A percentile compares a stretch with the other conserved stretches of the same genome.
phyloP scores from a whole-genome alignment of 2,797 vertebrate species.

The Danio jaintianensis region DNA sequence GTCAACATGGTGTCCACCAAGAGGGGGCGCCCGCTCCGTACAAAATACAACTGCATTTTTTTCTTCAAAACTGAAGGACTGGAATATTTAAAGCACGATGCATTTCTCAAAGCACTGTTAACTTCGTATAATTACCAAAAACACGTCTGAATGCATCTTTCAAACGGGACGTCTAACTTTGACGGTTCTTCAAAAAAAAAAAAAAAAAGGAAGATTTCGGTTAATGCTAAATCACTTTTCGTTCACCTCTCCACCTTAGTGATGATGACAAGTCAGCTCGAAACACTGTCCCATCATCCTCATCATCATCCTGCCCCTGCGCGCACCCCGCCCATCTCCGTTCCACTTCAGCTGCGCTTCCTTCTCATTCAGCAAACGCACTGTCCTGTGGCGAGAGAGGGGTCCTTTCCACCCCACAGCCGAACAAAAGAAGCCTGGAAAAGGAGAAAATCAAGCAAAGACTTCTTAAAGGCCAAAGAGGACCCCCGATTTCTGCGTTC shows the following conservation, averaged over 20 bases:
- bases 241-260: slow-evolving; percentile 37
- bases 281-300: slow-evolving; percentile 42
- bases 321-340: slow-evolving; percentile 60
- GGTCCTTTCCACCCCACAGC: slow-evolving; percentile 49
- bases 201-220: slow-evolving; percentile 11
- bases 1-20: slow-evolving; percentile 3
- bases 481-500: slow-evolving; percentile 27
- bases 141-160: not conserved
- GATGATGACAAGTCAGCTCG: slow-evolving; percentile 48
- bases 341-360: slow-evolving; percentile 61
- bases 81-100: not conserved
- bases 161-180: not conserved
- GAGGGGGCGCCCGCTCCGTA: slow-evolving; percentile 9
- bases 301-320: slow-evolving; percentile 40
- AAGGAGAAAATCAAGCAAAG: slow-evolving; percentile 38
- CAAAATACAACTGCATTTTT: not conserved
- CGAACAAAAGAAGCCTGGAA: slow-evolving; percentile 54
- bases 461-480: slow-evolving; percentile 36
- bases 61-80: not conserved
- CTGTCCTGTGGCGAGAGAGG: slow-evolving; percentile 61
- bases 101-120: not conserved
- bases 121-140: not conserved
- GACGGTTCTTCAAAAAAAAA: not conserved
- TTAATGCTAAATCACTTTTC: slow-evolving; percentile 11
- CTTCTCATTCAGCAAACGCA: slow-evolving; percentile 58